A percentile compares a stretch with the other conserved stretches of the same genome.
Conservation (phyloP, 1,140 invertebrate genomes). For the Platyscapa corneri region DNA sequence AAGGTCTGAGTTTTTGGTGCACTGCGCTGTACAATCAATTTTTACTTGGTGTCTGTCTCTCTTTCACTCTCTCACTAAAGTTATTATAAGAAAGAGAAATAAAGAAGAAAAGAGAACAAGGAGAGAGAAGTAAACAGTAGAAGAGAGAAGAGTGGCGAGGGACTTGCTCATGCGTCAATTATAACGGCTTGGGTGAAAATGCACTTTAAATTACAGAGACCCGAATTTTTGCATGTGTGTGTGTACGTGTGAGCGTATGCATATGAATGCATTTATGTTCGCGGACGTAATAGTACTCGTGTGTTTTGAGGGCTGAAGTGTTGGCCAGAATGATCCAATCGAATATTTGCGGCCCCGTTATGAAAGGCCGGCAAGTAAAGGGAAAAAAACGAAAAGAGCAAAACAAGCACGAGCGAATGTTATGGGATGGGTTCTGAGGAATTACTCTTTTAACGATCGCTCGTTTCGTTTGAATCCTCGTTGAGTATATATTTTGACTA, state of each 20-base stretch:
- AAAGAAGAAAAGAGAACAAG: not conserved
- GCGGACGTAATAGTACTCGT: not conserved
- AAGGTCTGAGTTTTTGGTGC: no score
- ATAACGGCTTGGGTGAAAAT: slow-evolving; percentile 69
- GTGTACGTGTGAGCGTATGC: no score
- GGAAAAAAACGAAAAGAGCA: no score
- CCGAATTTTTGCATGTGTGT: slow-evolving; percentile 21
- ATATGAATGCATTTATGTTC: no score
- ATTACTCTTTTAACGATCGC: not conserved
- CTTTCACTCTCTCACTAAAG: not conserved
- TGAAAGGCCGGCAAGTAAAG: no score
- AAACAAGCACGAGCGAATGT: no score
- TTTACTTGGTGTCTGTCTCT: no score
- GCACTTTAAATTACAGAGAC: slow-evolving; percentile 66
- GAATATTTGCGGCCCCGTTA: slow-evolving; percentile 53
- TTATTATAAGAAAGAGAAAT: slow-evolving; percentile 9
- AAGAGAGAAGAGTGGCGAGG: slow-evolving; percentile 22
- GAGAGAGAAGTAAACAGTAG: not conserved
- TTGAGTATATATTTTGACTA: no score
- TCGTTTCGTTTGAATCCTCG: not conserved
- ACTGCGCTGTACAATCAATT: no score
- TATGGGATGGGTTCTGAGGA: no score
- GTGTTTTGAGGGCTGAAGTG: slow-evolving; percentile 38
- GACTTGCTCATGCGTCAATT: slow-evolving; percentile 60
- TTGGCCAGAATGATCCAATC: slow-evolving; percentile 60